Evolutionary conservation across 2,113 vertebrate genomes (phyloP).

Genomic region (Irena cyanogastra): DNA sequence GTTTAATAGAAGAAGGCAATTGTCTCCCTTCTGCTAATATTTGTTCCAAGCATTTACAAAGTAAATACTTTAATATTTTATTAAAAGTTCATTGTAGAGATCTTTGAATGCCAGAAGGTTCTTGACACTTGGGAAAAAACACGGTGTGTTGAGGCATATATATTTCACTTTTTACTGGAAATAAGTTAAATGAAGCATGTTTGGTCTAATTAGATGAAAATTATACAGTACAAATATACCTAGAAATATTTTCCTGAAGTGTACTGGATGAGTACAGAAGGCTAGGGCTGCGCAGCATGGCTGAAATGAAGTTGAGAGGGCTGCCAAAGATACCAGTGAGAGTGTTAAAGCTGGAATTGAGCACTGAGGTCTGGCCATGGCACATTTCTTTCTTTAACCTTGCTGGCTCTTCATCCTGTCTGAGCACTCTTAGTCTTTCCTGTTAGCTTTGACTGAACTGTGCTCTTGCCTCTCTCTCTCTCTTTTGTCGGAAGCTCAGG

Average conservation of each 20-base stretch:
- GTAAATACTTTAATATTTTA: conserved; percentile 58
- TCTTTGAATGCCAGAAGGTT: conserved; percentile 26
- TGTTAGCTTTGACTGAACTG: not conserved
- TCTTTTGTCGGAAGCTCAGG: not conserved
- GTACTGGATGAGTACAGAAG: not conserved
- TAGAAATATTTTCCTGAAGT: not conserved
- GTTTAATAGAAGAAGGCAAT: conserved; percentile 67
- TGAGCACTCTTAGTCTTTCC: not conserved
- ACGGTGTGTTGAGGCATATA: not conserved
- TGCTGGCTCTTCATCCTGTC: not conserved
- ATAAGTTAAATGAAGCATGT: conserved; percentile 29
- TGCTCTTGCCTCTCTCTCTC: not conserved
- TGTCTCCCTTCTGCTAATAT: conserved; percentile 53
- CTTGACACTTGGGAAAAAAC: conserved; percentile 1
- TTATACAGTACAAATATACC: not conserved
- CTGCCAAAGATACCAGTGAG: not conserved
- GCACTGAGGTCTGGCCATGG: not conserved
- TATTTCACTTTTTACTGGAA: conserved; percentile 48
- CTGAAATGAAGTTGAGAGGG: not conserved
- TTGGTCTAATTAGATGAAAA: conserved; percentile 14
- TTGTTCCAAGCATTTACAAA: conserved; percentile 58
- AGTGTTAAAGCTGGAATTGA: not conserved
- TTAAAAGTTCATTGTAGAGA: conserved; percentile 24
- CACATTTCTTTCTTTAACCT: not conserved
- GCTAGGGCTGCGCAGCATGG: not conserved